phyloP scores from a whole-genome alignment of 2,113 vertebrate genomes.

The Anolis sagrei region DNA sequence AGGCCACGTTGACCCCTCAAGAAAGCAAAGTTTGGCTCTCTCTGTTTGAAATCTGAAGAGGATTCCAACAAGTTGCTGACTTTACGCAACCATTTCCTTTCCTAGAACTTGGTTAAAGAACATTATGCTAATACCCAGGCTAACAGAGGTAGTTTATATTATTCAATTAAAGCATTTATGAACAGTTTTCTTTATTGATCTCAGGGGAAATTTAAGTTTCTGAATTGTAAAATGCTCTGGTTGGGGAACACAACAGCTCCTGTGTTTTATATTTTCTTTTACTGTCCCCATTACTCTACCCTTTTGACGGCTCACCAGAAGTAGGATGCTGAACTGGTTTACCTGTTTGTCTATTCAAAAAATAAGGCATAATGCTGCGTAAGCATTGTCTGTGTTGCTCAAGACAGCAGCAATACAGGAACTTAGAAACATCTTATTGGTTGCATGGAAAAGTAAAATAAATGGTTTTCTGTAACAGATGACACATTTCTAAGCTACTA shows the following conservation, averaged over 20 bases:
- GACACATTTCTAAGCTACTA: background rate
- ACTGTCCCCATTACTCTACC: rapidly evolving
- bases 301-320: background rate
- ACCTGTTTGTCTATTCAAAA: background rate
- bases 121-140: background rate
- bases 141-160: slow-evolving; percentile 2
- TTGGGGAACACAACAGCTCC: background rate
- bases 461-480: background rate
- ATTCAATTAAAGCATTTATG: background rate
- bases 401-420: background rate
- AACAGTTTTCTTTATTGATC: background rate
- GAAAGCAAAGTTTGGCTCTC: slow-evolving; percentile 13
- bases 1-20: slow-evolving; percentile 3
- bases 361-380: background rate
- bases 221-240: slow-evolving; percentile 15
- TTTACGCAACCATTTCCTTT: background rate
- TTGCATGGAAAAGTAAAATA: background rate
- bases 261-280: background rate
- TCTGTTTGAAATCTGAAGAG: slow-evolving; percentile 26
- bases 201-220: background rate
- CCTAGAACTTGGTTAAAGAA: background rate
- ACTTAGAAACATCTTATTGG: background rate
- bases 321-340: slow-evolving; percentile 9
- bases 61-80: background rate
- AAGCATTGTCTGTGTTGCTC: rapidly evolving